phyloP scores from a whole-genome alignment of 2,797 vertebrate species.

The Sebastes iracundus region DNA sequence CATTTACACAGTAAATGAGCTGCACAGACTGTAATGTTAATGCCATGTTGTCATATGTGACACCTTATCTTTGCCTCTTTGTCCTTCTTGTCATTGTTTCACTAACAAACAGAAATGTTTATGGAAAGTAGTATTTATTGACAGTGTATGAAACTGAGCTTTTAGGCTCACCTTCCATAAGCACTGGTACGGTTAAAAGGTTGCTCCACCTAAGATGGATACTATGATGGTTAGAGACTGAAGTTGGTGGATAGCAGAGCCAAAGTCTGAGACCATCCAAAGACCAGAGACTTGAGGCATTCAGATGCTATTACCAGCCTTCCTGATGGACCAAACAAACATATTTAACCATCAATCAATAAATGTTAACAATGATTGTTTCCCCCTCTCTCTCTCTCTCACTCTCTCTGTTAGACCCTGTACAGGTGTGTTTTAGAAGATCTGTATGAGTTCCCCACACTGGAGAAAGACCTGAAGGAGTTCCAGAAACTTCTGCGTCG shows the following conservation, averaged over 20 bases:
- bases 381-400: background rate
- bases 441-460: constrained; percentile 92
- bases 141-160: background rate
- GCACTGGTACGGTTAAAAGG: background rate
- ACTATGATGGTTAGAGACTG: background rate
- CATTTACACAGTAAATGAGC: constrained; percentile 7
- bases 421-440: constrained; percentile 96
- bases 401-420: constrained; percentile 84
- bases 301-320: background rate
- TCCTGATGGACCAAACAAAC: background rate
- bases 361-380: background rate
- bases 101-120: background rate
- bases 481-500: constrained; percentile 96
- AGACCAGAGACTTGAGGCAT: background rate
- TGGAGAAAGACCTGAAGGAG: constrained; percentile 97
- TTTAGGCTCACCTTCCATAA: background rate
- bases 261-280: background rate
- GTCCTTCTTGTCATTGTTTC: background rate
- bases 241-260: background rate
- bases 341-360: background rate
- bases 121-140: background rate
- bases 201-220: background rate
- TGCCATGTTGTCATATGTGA: background rate
- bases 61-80: background rate
- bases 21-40: background rate